Conservation (phyloP, 2,113 vertebrate genomes). For the Solenodon paradoxus region DNA sequence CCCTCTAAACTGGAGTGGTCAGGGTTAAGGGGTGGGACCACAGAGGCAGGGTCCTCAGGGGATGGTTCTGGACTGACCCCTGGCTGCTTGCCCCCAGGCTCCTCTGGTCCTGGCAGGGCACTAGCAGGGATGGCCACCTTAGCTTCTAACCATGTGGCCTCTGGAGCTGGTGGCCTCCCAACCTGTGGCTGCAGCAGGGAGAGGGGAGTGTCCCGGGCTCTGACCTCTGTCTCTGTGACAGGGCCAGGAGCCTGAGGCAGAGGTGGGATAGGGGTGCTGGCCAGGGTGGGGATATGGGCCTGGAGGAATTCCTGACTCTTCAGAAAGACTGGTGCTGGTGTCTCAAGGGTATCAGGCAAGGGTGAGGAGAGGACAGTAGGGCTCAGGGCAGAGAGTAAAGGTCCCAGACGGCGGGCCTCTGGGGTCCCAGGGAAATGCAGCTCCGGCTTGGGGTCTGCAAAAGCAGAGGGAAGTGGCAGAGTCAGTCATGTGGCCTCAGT, state of each 20-base stretch:
- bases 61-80: background rate
- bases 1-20: constrained; percentile 29
- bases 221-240: background rate
- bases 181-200: constrained; percentile 30
- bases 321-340: constrained; percentile 55
- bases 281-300: constrained; percentile 57
- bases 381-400: constrained; percentile 60
- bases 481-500: background rate
- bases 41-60: background rate
- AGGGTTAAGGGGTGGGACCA: background rate
- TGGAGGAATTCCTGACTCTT: constrained; percentile 71
- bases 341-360: constrained; percentile 48
- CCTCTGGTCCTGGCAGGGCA: constrained; percentile 17
- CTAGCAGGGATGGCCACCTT: background rate
- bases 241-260: constrained; percentile 20
- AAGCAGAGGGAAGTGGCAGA: constrained; percentile 51
- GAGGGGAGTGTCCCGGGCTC: constrained; percentile 12
- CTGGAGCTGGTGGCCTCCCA: constrained; percentile 1
- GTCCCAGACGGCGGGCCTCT: constrained; percentile 55
- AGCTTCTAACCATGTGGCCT: constrained; percentile 15
- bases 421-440: constrained; percentile 61
- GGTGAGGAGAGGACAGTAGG: constrained; percentile 48
- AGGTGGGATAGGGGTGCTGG: constrained; percentile 71
- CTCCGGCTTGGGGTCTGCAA: constrained; percentile 71
- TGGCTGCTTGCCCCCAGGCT: constrained; percentile 23